Base-by-base conservation (phyloP, 2,113 vertebrate species). In the Grantiella picta region DNA sequence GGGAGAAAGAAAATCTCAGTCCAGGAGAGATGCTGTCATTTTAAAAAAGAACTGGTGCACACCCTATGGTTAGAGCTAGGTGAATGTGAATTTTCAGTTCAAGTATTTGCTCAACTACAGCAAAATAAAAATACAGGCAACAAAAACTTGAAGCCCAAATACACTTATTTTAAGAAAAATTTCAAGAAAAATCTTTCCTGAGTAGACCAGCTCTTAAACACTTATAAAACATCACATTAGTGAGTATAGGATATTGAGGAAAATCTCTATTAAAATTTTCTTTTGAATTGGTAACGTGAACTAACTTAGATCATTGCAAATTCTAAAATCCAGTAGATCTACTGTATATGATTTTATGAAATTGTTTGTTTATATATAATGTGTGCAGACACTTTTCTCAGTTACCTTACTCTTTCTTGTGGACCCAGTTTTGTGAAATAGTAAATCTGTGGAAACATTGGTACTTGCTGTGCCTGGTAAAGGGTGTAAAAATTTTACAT, bases 171-270 rank as follows among this genome's bases (percentile, higher is more conserved):
- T 33, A 47, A 90, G 45, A 61, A 89, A 87, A 94, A 17, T 29
- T 47, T 28, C 8, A 80, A 92, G 57, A 69, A 92, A 93, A 96
- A 94, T 95, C 96, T 96, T 96, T 96, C 90, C 93, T 66, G 94
- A 25, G 3, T 94, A 96, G 95, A 96, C 90, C 92, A 91, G 87
- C 35, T 95, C 90, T 90, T 86, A 85, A 73, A 33, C 33, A 29
- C 24, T 25, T 64, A 6, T 0, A 11, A 76, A 69, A 35, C 16
- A 18, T 52, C 29, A 25, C 15, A 12, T 38, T 70, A 50, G 8
- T 69, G 61, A 78, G n/a, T 84, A 54, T 79, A 80, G 40, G 35
- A 61, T 49, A 54, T 17, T 22, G 31, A 85, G 29, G 27, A 59
- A 86, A 73, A 66, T 40, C 9, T 66, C 3, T 82, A n/a, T 77